These are phyloP conservation scores for Poecilia picta DNA, from an alignment of 2,797 vertebrate genomes.

Conservation along the genomic window DNA sequence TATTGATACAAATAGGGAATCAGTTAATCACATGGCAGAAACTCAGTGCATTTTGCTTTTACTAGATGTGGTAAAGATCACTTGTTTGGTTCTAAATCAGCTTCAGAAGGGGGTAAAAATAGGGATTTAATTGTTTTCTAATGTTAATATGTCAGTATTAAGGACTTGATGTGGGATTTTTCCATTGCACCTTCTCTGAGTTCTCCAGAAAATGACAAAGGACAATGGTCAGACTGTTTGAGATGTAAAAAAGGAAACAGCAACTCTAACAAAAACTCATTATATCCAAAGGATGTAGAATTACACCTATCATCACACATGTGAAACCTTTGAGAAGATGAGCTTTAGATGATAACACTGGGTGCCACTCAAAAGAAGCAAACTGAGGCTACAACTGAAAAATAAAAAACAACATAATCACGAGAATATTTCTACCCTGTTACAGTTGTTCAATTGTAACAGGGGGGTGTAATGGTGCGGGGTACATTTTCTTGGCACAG, in stretches of 20 bases:
- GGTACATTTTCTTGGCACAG: not conserved
- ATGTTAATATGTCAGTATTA: not conserved
- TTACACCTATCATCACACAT: not conserved
- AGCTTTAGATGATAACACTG: not conserved
- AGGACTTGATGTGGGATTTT: not conserved
- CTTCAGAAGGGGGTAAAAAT: not conserved
- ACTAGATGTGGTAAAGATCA: not conserved
- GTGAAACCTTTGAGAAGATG: not conserved
- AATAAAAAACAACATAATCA: not conserved
- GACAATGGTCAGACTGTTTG: not conserved
- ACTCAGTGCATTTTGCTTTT: not conserved
- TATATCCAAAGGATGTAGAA: not conserved
- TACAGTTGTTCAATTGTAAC: not conserved
- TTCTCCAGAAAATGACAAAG: not conserved
- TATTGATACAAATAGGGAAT: not conserved
- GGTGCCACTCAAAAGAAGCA: not conserved
- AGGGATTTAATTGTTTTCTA: not conserved
- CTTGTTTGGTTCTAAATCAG: not conserved
- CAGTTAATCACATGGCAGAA: not conserved
- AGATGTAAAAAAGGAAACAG: not conserved
- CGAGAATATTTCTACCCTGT: not conserved
- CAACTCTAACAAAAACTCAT: not conserved
- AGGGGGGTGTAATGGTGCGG: not conserved
- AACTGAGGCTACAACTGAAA: not conserved
- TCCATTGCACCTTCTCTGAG: not conserved